Conservation (phyloP, 2,797 vertebrate species). For the Sus cebifrons region DNA sequence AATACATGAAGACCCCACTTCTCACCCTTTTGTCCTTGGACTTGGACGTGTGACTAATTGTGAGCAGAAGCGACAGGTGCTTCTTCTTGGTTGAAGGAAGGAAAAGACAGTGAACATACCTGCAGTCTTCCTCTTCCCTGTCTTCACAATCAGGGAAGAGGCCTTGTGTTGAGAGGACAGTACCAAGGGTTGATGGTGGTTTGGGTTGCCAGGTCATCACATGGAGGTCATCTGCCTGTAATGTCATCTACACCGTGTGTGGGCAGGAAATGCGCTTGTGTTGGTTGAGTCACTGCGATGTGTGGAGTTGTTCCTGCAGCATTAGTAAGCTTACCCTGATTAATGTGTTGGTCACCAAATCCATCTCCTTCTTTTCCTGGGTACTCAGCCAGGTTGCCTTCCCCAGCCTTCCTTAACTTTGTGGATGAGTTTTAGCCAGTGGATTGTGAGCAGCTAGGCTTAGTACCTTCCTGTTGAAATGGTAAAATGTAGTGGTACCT, state of each 20-base stretch:
- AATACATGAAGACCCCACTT: not conserved
- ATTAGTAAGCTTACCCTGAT: not conserved
- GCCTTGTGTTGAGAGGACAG: not conserved
- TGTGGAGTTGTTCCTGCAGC: not conserved
- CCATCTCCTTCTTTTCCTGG: not conserved
- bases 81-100: not conserved
- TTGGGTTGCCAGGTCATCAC: not conserved
- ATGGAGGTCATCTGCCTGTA: not conserved
- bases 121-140: not conserved
- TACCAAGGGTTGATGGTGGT: not conserved
- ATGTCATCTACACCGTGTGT: no score
- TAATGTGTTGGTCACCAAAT: not conserved
- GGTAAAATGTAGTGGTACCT: not conserved
- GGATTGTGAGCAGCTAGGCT: not conserved
- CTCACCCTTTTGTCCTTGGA: not conserved
- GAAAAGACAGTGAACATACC: rapidly evolving
- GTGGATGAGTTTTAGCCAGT: not conserved
- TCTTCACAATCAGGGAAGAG: not conserved
- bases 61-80: not conserved
- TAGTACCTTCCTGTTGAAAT: not conserved
- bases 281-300: not conserved
- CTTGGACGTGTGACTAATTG: not conserved
- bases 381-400: not conserved
- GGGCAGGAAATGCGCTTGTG: not conserved
- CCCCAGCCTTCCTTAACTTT: not conserved